A percentile compares a stretch with the other conserved stretches of the same genome.
phyloP scores from a whole-genome alignment of 2,888 invertebrate genomes.

The Caenorhabditis imperialis region DNA sequence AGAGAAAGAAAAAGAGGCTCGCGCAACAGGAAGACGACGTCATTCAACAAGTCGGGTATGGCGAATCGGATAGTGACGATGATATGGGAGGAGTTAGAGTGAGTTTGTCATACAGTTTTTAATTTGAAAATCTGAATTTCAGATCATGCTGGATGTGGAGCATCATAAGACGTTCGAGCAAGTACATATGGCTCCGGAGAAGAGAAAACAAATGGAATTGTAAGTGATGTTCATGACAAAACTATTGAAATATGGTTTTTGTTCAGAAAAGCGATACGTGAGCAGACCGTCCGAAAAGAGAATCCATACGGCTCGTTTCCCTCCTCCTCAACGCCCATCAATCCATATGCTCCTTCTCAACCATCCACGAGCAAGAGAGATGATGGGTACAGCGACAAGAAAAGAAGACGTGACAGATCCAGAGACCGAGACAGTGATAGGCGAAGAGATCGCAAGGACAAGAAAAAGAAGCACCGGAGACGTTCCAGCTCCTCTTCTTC shows the following conservation, averaged over 20 bases:
- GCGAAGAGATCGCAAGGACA: conserved; percentile 7
- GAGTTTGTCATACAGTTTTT: background rate
- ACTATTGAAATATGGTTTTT: no score
- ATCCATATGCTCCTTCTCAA: background rate
- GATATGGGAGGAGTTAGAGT: conserved; percentile 2
- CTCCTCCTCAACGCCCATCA: background rate
- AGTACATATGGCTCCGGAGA: no score
- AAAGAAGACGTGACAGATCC: background rate
- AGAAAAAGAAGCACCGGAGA: conserved; percentile 11
- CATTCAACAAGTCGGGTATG: conserved; percentile 15
- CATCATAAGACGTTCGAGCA: no score
- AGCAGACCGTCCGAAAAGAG: background rate
- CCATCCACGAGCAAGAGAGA: no score
- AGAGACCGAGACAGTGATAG: background rate
- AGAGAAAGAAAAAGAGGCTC: background rate
- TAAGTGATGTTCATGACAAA: no score
- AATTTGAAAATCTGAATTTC: no score
- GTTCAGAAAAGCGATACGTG: background rate
- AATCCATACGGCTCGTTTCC: conserved; percentile 9
- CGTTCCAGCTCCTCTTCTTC: background rate
- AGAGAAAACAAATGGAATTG: no score
- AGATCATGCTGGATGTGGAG: no score
- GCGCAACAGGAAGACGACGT: background rate
- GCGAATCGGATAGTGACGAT: conserved; percentile 17
- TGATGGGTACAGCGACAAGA: background rate